Base-by-base conservation (phyloP, 2,797 vertebrate genomes). In the Chloroceryle amazona region DNA sequence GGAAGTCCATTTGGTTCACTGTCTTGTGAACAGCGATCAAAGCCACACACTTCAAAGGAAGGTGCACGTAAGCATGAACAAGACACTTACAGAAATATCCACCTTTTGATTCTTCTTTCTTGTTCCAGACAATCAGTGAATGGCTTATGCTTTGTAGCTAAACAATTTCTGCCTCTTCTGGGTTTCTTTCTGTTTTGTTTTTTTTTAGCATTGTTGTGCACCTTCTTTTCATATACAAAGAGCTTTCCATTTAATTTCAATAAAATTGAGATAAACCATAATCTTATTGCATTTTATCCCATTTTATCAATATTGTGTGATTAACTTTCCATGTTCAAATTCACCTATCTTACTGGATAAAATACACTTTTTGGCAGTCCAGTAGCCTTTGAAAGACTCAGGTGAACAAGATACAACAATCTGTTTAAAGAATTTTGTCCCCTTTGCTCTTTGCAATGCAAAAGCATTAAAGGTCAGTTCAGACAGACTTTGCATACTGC, bases 21-120 rank as follows among this genome's bases (percentile, higher is more conserved):
- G 80, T 94, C 84, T 66, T 94, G 58, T 78, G 89, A 89, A 74
- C 44, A 88, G 33, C 91, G 96, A 94, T 96, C 91, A 96, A 95
- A 94, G 89, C 42, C 68, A 46, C 22, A 51, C 52, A 65, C 89
- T 96, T 93, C 95, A 97, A 96, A 96, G 86, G 68, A 92, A 92
- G 57, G 74, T 83, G 81, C 92, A 91, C 74, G 52, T 91, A 91
- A 91, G 75, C 88, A 95, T 86, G 89, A 93, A 95, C 61, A 71
- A 75, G 91, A 94, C 39, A 47, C 31, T 94, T 93, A 88, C 0
- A 4, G 87, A 94, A 79, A 78, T 71, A 89, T 20, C 28, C 39
- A 92, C 68, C 31, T 92, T 91, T 78, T 85, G 33, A 39, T 86
- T 86, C 89, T 90, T 89, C 90, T 92, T 87, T 92, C 61, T 60